Evolutionary conservation across 2,888 invertebrate species (phyloP).

Genomic region (Himalopsyche anomala): DNA sequence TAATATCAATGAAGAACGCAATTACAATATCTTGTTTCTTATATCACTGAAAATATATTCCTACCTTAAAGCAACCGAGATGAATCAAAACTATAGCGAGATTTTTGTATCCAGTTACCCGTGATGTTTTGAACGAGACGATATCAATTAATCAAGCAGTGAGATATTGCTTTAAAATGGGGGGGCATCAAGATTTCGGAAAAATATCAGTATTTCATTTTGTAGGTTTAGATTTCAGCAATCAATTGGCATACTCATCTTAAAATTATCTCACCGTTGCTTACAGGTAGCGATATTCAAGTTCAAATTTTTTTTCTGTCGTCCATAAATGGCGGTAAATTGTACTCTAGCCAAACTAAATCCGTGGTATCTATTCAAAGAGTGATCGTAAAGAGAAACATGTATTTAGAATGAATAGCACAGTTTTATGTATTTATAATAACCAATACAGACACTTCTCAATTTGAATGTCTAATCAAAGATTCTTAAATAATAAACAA

Average conservation of each 20-base stretch:
- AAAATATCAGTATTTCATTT: too few relatives aligned
- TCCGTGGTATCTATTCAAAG: not conserved
- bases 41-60: not conserved
- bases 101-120: too few relatives aligned
- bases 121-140: too few relatives aligned
- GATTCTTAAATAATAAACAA: too few relatives aligned
- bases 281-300: not conserved
- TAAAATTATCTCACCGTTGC: too few relatives aligned
- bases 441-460: not conserved
- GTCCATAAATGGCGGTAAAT: not conserved
- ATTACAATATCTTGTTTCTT: not conserved
- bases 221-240: too few relatives aligned
- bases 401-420: slow-evolving; percentile 28
- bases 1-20: not conserved
- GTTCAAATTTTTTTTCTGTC: not conserved
- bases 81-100: too few relatives aligned
- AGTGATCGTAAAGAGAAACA: not conserved
- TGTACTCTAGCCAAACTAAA: slow-evolving; percentile 15
- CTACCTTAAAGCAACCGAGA: too few relatives aligned
- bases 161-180: too few relatives aligned
- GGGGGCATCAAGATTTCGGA: too few relatives aligned
- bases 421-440: slow-evolving; percentile 9
- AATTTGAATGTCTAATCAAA: not conserved
- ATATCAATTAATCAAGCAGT: too few relatives aligned
- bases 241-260: too few relatives aligned